Evolutionary conservation across 1,140 invertebrate species (phyloP), one percentile per base, ranked within the genome.

Genomic region (Battus philenor): DNA sequence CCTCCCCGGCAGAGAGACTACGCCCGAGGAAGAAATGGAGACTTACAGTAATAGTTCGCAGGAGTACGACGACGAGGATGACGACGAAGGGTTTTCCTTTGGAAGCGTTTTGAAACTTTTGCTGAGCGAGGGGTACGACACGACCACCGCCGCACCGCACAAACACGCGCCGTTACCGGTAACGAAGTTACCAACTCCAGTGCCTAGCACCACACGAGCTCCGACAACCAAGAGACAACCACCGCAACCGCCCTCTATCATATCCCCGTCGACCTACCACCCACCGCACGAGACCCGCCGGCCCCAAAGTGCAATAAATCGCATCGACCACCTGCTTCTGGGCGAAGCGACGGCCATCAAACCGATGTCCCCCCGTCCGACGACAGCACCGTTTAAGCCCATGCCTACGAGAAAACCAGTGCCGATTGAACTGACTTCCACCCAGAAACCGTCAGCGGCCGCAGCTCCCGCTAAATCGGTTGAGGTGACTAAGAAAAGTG

Each of bases 21-120:
- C 15, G 10, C 1, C 17, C 11, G 5, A 26, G 26, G 39, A 47
- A 31, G 36, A 47, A 2, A 41, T 12, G 2, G 13, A 36, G 2
- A 50, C 6, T 20, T 29, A 46, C 3, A 57, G 33, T 45, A 58
- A 51, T 22, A 36, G 57, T 30, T 57, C 59, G 18, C 43, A 38
- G 34, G 67, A 75, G 17, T 72, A 82, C 27, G 72, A 78, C 17
- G 68, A 75, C 2, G 77, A 87, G 22, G 81, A 87, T 7, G 80
- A 86, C 1, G 79, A 86, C 4, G 79, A 84, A 16, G 86, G 86
- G 30, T 89, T 89, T 51, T 90, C 88, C 0, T 80, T 90, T 13
- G 89, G 89, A 45, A 89, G 75, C 48, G 87, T 90, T 1, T 62
- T 90, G 3, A 83, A 90, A 54, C 51, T 90, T 2, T 57, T 90